Conservation (phyloP, 1,140 invertebrate genomes). For the Ceratosolen fusciceps region DNA sequence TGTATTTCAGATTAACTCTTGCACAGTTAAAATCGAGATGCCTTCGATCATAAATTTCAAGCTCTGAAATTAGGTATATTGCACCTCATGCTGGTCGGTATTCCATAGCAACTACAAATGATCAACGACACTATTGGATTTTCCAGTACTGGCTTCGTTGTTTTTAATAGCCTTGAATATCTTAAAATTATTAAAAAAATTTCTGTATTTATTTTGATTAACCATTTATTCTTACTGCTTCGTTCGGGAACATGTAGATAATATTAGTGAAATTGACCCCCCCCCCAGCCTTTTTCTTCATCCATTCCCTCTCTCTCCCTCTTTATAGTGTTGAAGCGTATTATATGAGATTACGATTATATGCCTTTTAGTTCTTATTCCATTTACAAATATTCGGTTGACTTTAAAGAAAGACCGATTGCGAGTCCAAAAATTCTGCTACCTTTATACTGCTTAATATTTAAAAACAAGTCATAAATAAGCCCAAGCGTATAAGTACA, state of each 20-base stretch:
- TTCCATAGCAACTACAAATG: neutral
- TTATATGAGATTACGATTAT: neutral
- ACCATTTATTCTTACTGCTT: too few species aligned
- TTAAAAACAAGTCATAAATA: conserved; percentile 73
- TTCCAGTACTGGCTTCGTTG: conserved; percentile 33
- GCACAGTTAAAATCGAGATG: conserved; percentile 1
- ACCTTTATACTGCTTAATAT: conserved; percentile 70
- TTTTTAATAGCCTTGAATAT: conserved; percentile 50
- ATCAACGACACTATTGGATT: neutral
- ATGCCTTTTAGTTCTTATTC: neutral
- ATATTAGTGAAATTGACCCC: too few species aligned
- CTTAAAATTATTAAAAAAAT: conserved; percentile 50
- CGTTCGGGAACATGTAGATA: too few species aligned
- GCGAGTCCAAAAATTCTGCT: conserved; percentile 49
- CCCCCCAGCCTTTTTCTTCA: conserved; percentile 50
- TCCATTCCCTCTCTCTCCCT: neutral
- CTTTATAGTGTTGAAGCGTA: neutral
- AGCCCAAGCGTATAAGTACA: conserved; percentile 12
- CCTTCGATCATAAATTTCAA: conserved; percentile 54
- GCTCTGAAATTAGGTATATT: conserved; percentile 57
- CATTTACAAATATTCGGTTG: conserved; percentile 14
- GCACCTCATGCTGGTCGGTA: conserved; percentile 50
- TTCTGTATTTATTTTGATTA: too few species aligned
- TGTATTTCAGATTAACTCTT: conserved; percentile 32
- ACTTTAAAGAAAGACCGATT: neutral